Percentiles rank a stretch among this genome's conserved stretches.
Evolutionary conservation across 2,888 invertebrate genomes (phyloP).

Genomic region (Seira ritae): DNA sequence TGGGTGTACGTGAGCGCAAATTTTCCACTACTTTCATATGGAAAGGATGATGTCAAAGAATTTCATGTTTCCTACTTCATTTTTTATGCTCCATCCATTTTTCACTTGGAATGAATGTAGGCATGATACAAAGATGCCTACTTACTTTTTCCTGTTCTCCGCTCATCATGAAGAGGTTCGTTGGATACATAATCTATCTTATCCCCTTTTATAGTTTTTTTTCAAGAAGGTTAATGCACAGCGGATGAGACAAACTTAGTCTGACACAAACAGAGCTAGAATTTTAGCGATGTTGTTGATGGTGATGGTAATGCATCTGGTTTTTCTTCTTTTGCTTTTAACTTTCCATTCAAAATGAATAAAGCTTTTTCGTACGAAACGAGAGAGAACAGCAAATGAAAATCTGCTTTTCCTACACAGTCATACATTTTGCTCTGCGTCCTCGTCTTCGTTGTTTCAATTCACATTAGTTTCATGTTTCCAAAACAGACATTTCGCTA

Average conservation of each 20-base stretch:
- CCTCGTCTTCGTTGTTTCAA: slow-evolving; percentile 5
- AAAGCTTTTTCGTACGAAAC: background rate
- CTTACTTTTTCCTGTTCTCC: too few species aligned
- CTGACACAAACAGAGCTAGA: slow-evolving; percentile 3
- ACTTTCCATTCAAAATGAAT: background rate
- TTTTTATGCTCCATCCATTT: slow-evolving; percentile 1
- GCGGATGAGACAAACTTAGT: background rate
- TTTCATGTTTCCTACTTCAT: background rate
- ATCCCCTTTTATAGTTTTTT: background rate
- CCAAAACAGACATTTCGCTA: slow-evolving; percentile 8
- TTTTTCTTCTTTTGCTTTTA: background rate
- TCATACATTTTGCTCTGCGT: background rate
- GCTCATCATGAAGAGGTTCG: background rate
- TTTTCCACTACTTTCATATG: slow-evolving; percentile 18
- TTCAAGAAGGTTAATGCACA: background rate
- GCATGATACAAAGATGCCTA: background rate
- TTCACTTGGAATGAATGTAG: background rate
- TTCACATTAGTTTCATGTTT: slow-evolving; percentile 13
- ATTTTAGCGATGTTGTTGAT: background rate
- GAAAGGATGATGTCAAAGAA: background rate
- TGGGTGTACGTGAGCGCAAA: slow-evolving; percentile 10
- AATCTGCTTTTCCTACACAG: background rate
- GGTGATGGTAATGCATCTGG: slow-evolving; percentile 4
- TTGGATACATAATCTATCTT: background rate
- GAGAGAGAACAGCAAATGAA: background rate